These are phyloP conservation scores for Clusia tigrina DNA, from an alignment of 2,888 invertebrate genomes.

Conservation along the genomic window DNA sequence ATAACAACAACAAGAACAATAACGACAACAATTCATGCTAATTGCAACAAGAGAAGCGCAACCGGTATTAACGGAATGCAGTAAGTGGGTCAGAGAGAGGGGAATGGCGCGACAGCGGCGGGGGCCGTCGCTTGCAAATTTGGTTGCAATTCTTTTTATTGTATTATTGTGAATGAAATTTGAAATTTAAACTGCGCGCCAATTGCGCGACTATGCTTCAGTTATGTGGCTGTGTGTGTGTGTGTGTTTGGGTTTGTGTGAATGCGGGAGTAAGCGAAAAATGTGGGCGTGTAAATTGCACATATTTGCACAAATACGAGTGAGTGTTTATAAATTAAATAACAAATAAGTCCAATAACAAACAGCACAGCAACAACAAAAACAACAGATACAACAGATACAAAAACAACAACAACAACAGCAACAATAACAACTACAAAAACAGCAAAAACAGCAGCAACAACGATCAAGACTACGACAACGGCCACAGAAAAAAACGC, in stretches of 20 bases:
- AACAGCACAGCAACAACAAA: slow-evolving; percentile 4
- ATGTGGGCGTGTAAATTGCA: background rate
- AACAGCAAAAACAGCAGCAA: slow-evolving; percentile 3
- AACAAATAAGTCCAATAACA: background rate
- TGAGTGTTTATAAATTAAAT: background rate
- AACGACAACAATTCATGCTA: background rate
- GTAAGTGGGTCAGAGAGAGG: too few relatives aligned
- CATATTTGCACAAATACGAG: background rate
- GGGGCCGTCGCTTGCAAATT: background rate
- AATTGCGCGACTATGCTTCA: background rate
- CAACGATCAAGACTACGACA: too few relatives aligned
- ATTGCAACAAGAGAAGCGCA: background rate
- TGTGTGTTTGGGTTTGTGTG: too few relatives aligned
- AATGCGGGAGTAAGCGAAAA: too few relatives aligned
- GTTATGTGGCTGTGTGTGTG: background rate
- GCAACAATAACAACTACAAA: background rate
- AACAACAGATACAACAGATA: background rate
- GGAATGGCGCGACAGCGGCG: background rate
- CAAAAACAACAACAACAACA: background rate
- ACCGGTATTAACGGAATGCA: too few relatives aligned
- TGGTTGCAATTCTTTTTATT: background rate
- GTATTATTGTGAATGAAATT: background rate
- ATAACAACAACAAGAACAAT: background rate
- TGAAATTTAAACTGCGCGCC: background rate
- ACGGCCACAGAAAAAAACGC: background rate